Conservation (phyloP, 2,797 vertebrate species). For the Mus spretus region DNA sequence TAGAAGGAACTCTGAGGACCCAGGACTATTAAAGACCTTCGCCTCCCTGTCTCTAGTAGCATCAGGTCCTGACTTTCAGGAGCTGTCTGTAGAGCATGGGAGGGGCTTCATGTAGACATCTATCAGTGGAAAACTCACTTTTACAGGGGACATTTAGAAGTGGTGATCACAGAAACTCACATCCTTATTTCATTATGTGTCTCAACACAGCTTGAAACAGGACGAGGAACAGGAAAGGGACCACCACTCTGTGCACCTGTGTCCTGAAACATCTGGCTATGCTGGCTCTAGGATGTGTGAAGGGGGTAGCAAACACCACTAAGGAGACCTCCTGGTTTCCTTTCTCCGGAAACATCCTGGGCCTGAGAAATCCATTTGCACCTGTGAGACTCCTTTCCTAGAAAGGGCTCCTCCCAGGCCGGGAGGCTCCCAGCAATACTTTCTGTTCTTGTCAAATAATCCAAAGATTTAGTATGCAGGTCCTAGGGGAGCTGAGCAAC, state of each 20-base stretch:
- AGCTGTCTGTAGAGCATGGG: not conserved
- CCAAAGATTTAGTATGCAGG: conserved; percentile 9
- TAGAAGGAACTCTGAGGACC: not conserved
- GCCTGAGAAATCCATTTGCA: conserved; percentile 39
- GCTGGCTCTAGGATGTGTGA: not conserved
- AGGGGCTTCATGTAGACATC: not conserved
- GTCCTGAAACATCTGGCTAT: conserved; percentile 76
- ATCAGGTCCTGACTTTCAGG: not conserved
- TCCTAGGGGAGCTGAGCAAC: conserved; percentile 4
- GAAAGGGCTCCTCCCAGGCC: not conserved
- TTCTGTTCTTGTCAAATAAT: conserved; percentile 62
- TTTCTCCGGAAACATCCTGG: conserved; percentile 67
- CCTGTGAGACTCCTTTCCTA: conserved; percentile 40
- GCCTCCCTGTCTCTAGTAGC: not conserved
- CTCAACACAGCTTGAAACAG: conserved; percentile 69
- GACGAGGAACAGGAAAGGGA: conserved; percentile 60
- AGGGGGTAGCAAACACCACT: conserved; percentile 24
- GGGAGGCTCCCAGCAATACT: not conserved
- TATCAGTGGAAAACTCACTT: not conserved
- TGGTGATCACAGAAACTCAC: conserved; percentile 48
- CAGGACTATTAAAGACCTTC: not conserved
- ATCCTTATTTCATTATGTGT: conserved; percentile 59
- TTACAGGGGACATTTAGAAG: not conserved
- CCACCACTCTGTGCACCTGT: conserved; percentile 70
- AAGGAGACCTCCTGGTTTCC: conserved; percentile 77